Conservation (phyloP, 2,888 invertebrate species). For the Camptogramma bilineatum region DNA sequence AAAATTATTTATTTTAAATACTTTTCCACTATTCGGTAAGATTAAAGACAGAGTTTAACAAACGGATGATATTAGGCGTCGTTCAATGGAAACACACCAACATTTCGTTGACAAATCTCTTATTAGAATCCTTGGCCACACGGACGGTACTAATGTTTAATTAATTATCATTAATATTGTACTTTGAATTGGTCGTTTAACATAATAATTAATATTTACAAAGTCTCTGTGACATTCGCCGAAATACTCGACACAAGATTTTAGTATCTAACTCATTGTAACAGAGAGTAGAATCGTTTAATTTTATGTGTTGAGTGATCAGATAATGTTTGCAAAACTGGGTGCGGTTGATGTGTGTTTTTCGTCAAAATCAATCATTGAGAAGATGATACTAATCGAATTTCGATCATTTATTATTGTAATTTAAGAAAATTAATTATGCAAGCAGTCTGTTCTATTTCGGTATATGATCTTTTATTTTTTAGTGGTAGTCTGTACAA, state of each 20-base stretch:
- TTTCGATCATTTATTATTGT: conserved; percentile 27
- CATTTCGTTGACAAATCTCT: conserved; percentile 77
- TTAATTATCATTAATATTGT: conserved; percentile 70
- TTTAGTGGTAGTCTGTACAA: background rate
- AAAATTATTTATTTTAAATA: too few relatives aligned
- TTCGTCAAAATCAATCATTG: conserved; percentile 36
- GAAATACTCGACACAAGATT: conserved; percentile 11
- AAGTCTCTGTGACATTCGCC: conserved; percentile 18
- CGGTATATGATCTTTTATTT: conserved; percentile 14
- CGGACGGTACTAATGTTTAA: conserved; percentile 68
- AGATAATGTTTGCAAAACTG: background rate
- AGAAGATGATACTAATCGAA: conserved; percentile 27
- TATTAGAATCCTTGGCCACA: conserved; percentile 72
- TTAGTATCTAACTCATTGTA: conserved; percentile 18
- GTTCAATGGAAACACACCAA: conserved; percentile 56
- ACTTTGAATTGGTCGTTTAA: conserved; percentile 65
- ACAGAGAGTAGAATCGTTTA: conserved; percentile 11
- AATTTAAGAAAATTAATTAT: conserved; percentile 15
- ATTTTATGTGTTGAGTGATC: background rate
- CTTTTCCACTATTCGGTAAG: too few relatives aligned
- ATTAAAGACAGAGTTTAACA: too few relatives aligned
- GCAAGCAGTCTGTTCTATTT: conserved; percentile 12
- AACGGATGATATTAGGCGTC: background rate
- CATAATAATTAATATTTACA: conserved; percentile 48
- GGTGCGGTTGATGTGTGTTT: conserved; percentile 21